Conservation (phyloP, 2,113 vertebrate genomes). For the Perccottus glenii region DNA sequence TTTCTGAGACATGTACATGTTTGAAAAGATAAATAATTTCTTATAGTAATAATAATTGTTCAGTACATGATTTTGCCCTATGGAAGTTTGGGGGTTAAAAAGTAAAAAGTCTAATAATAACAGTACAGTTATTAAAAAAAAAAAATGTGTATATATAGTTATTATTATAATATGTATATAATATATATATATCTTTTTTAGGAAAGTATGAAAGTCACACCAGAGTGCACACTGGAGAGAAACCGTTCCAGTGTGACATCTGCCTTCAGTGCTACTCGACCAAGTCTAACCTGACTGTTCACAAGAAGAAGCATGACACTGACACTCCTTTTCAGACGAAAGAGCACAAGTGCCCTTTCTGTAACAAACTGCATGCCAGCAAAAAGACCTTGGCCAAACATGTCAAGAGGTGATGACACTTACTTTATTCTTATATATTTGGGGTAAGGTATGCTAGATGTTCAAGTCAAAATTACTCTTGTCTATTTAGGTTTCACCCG, state of each 20-base stretch:
- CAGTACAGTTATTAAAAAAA: too few species aligned
- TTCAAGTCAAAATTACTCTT: neutral
- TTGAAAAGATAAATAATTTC: too few species aligned
- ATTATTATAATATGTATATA: too few species aligned
- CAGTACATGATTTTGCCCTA: too few species aligned
- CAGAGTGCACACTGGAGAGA: constrained; percentile 96
- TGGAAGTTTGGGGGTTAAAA: too few species aligned
- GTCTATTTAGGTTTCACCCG: constrained; percentile 89
- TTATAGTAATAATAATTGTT: too few species aligned
- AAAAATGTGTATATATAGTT: too few species aligned
- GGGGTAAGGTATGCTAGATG: neutral
- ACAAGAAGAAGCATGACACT: constrained; percentile 92
- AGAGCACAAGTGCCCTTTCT: constrained; percentile 95
- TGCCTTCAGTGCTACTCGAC: constrained; percentile 97
- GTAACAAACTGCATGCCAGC: constrained; percentile 95
- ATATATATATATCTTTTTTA: constrained; percentile 38
- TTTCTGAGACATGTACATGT: too few species aligned
- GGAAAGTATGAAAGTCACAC: constrained; percentile 98
- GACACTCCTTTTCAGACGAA: constrained; percentile 90
- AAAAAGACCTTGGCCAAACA: constrained; percentile 96
- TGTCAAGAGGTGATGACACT: constrained; percentile 85
- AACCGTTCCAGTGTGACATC: constrained; percentile 97
- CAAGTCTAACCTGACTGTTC: constrained; percentile 96
- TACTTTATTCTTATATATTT: neutral
- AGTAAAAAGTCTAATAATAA: too few species aligned